Percentiles rank a stretch among this genome's conserved stretches.
phyloP scores from a whole-genome alignment of 2,888 invertebrate species.

The Hypomecis atomaria region DNA sequence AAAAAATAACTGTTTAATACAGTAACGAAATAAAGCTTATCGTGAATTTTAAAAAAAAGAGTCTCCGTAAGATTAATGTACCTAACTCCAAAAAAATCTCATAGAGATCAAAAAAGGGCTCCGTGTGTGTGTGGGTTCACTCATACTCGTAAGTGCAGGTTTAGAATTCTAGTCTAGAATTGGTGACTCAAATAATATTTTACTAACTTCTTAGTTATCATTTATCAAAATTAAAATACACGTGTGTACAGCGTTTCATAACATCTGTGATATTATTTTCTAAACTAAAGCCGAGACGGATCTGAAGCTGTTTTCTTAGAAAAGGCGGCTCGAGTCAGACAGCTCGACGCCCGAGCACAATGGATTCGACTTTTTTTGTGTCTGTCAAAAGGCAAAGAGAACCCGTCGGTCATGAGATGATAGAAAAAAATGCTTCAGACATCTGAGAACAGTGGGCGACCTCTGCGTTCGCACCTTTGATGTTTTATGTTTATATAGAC shows the following conservation, averaged over 20 bases:
- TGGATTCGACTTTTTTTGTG: slow-evolving; percentile 72
- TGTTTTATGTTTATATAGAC: slow-evolving; percentile 63
- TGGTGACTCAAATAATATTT: no score
- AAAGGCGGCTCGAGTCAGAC: slow-evolving; percentile 73
- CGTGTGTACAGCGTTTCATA: slow-evolving; percentile 25
- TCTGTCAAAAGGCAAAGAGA: slow-evolving; percentile 62
- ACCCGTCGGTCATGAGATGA: slow-evolving; percentile 65
- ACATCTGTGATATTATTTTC: slow-evolving; percentile 33
- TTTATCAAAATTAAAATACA: not conserved
- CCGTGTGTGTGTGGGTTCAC: no score
- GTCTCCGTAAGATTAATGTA: no score
- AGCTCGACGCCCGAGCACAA: slow-evolving; percentile 80
- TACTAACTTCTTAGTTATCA: no score
- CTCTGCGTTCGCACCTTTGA: slow-evolving; percentile 64
- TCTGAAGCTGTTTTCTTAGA: slow-evolving; percentile 67
- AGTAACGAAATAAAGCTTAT: no score
- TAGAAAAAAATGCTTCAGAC: slow-evolving; percentile 72
- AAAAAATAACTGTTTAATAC: no score
- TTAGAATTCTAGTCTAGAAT: no score
- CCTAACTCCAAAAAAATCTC: no score
- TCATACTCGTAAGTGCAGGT: no score
- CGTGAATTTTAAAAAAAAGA: no score
- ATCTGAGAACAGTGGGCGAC: slow-evolving; percentile 65
- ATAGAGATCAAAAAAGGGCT: no score
- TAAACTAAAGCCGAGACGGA: slow-evolving; percentile 43